Evolutionary conservation across 2,113 vertebrate species (phyloP).

Genomic region (Scytalopus superciliaris): DNA sequence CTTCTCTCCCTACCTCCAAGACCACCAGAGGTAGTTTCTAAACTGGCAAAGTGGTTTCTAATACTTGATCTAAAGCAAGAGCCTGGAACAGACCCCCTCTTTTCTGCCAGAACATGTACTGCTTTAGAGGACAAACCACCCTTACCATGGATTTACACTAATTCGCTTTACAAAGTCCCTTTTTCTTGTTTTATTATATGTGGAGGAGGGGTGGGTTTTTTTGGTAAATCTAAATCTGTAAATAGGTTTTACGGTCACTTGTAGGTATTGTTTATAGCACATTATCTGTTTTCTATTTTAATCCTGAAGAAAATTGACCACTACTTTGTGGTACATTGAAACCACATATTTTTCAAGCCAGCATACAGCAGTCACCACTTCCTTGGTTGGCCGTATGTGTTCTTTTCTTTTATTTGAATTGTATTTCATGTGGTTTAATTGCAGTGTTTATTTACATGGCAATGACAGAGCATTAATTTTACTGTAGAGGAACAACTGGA

Average conservation of each 20-base stretch:
- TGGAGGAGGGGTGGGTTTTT: not conserved
- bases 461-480: slow-evolving; percentile 54
- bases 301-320: slow-evolving; percentile 70
- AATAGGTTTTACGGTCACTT: slow-evolving; percentile 49
- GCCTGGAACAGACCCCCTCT: not conserved
- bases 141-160: not conserved
- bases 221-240: slow-evolving; percentile 57
- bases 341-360: slow-evolving; percentile 72
- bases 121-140: not conserved
- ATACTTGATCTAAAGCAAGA: not conserved
- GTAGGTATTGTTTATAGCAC: slow-evolving; percentile 47
- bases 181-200: not conserved
- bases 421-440: slow-evolving; percentile 62
- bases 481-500: slow-evolving; percentile 50
- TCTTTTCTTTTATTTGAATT: slow-evolving; percentile 58
- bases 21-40: not conserved
- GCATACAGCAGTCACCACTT: slow-evolving; percentile 55
- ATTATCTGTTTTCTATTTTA: slow-evolving; percentile 65
- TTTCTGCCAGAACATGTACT: not conserved
- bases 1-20: not conserved
- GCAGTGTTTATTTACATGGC: slow-evolving; percentile 36
- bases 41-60: not conserved
- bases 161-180: not conserved
- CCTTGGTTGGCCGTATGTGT: slow-evolving; percentile 47
- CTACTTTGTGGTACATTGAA: slow-evolving; percentile 69